Base-by-base conservation (phyloP, 2,797 vertebrate species). In the Aselliscus stoliczkanus region DNA sequence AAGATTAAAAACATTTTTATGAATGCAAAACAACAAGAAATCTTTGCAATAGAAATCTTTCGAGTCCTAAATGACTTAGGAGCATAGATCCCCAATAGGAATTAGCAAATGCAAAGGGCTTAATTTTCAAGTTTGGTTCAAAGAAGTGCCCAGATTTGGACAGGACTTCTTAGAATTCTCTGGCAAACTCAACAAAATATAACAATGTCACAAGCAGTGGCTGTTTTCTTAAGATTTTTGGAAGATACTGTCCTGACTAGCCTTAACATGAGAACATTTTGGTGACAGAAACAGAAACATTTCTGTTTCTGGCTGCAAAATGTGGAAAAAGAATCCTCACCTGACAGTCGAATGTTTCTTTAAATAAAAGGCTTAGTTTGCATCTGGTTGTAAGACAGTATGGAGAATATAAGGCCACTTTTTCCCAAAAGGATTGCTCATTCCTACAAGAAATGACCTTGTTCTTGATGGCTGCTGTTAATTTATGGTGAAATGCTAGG, bases 301-400 rank as follows among this genome's bases (percentile, higher is more conserved):
- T 95, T 95, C 93, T 93, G 93, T 88, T 96, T 96, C 91, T 97
- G 93, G 91, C 95, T 95, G 67, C 44, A 96, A 96, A 96, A 90
- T 84, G 42, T 96, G 83, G 96, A 88, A 96, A 96, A 97, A 64
- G 47, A 95, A 94, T 72, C 93, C 88, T 81, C 77, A 95, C 95
- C 91, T 95, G 93, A 97, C 86, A 79, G 60, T 76, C 1, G 23
- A 96, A 87, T 91, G 83, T 93, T 96, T 96, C 96, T 96, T 97
- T 96, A 93, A 96, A 93, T 93, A 94, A 97, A 96, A 96, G 80
- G 20, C 89, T 97, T 92, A 70, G 83, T 94, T 95, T 89, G 89
- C 94, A 70, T 87, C 90, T 87, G 96, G 92, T 92, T 65, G 83
- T 90, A 67, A 94, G 91, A 76, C 77, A 82, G 56, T 29, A 47